Evolutionary conservation across 2,888 invertebrate genomes (phyloP), one percentile per base, ranked within the genome.

Genomic region (Ophion ventricosus): DNA sequence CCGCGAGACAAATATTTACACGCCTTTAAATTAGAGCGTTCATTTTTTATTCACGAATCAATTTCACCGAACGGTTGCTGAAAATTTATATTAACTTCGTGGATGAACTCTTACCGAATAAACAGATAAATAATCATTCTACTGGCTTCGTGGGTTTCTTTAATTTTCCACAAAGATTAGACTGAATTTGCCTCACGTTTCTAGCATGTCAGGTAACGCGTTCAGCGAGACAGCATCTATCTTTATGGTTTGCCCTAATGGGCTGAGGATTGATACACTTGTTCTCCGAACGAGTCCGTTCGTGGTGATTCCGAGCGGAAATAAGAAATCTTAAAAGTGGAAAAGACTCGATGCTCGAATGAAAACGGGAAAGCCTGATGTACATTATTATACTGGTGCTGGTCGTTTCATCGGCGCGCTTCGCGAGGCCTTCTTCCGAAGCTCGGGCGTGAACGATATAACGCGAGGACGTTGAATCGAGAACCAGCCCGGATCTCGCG

Each of bases 401-500:
- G 17, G 35, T 43, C 43, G 67, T 74, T 77, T 77, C 69, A 77
- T 43, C 59, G 77, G 20, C 57, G 26, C 7, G 26, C 25, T 69
- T 26, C 29, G 43, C 43, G 26, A 26, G 20, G 29, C 49, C 67
- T 40, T 59, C 43, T 64, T 56, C 10, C 63, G 17, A 56, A 20
- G 72, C 64, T 49, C 66, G 56, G 77, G 77, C 69, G 79, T 63
- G 63, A 72, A 76, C 75, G 66, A 76, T 83, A 83, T 83, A 83
- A 80, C 75, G 80, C 70, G 66, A 83, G 67, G 43, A 25, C 57
- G 66, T 64, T 54, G 57, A 80, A 61, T 64, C 40, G 54, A 63
- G 40, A 29, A 54, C 25, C 59, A 43, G 23, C 29, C 40, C 63
- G 43, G 43, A 56, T 57, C 25, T 43, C 57, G 43, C 69, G 61